Evolutionary conservation across 2,797 vertebrate genomes (phyloP), one percentile per base, ranked within the genome.

Genomic region (Melanotaenia parkinsoni): DNA sequence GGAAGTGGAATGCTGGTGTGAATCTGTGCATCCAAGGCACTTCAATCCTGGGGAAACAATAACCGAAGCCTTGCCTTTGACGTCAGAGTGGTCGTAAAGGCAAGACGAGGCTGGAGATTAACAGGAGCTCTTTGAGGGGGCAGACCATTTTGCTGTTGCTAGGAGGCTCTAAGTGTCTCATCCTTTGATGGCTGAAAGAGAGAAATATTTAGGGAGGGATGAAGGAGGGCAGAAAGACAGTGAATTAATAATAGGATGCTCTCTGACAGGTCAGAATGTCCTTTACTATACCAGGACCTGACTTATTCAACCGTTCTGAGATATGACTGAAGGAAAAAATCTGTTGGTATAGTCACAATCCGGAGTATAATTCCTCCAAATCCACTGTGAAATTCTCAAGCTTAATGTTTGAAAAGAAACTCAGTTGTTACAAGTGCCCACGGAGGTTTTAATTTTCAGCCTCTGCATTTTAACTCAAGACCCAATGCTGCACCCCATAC

Each of bases 21-120:
- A 88, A 84, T 84, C 74, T 71, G 10, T 10, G 45, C 72, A 24
- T 87, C 58, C 28, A 70, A 85, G 82, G 61, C 74, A 59, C 78
- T 78, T 81, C 75, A 76, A 11, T 83, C 80, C 74, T 79, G 3
- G 6, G 70, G 81, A 87, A 86, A 91, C 88, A 87, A 87, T 82
- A 88, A 86, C 74, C 60, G 45, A 72, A 62, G 67, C 26, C 57
- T 4, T 65, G 77, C 64, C 81, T 84, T 88, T 92, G 90, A 91
- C 83, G 89, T 91, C 90, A 92, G 58, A 4, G 10, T 9, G 63
- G 83, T 81, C 67, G 50, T 88, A 89, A 89, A 90, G 70, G 13
- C 74, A 69, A 76, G 74, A 74, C 7, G 1, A 74, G 77, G 74
- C 66, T 74, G n/a, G 82, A 89, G 84, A 86, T 89, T 83, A 88